These are phyloP conservation scores for Tetrapedia diversipes DNA, from an alignment of 2,888 invertebrate species.

Conservation along the genomic window DNA sequence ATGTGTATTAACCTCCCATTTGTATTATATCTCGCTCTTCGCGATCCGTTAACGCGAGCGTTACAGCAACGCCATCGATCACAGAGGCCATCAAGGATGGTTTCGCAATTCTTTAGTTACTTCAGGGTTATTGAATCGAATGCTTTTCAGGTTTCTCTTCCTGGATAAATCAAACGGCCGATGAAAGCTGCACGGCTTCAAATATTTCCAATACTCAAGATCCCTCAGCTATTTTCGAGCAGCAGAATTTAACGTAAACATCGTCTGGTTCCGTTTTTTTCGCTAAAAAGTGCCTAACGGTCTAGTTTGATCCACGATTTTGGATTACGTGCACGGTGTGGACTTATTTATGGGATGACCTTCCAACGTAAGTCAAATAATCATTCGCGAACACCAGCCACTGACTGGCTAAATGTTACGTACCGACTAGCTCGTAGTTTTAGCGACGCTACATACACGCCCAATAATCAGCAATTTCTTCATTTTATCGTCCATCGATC, in stretches of 20 bases:
- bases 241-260: background rate
- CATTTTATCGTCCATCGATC: conserved; percentile 19
- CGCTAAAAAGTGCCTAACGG: background rate
- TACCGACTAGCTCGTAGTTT: conserved; percentile 19
- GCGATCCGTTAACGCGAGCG: background rate
- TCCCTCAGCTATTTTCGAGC: background rate
- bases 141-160: background rate
- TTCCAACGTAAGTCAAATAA: conserved; percentile 29
- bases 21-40: background rate
- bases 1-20: too few species aligned
- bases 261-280: background rate
- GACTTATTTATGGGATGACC: conserved; percentile 21
- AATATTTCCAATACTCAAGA: background rate
- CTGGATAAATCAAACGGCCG: background rate
- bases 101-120: background rate
- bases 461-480: background rate
- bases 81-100: background rate
- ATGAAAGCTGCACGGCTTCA: background rate
- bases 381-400: background rate
- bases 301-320: conserved; percentile 13
- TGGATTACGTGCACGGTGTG: background rate
- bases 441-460: background rate
- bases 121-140: background rate
- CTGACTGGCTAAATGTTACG: conserved; percentile 9
- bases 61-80: background rate